Evolutionary conservation across 2,888 invertebrate genomes (phyloP), one percentile per base, ranked within the genome.

Genomic region (Terebella lapidaria): DNA sequence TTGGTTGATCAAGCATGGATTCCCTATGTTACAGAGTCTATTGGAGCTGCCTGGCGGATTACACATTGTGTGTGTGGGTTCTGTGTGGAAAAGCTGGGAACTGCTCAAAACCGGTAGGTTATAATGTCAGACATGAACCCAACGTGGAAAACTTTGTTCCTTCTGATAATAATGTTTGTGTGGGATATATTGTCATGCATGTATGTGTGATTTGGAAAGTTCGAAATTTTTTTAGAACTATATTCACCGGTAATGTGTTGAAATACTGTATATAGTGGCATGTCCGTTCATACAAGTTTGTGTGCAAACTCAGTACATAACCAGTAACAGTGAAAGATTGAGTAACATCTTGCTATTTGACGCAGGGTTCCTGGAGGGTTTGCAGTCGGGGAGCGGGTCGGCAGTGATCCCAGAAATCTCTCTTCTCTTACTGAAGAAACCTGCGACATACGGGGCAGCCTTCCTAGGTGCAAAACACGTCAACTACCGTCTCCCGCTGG

Each of bases 21-120:
- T n/a, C n/a, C n/a, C n/a, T n/a, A n/a, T n/a, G n/a, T 28, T 57
- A 22, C 73, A 86, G 81, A 84, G 84, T 61, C 77, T 88, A 54
- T 81, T 82, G 47, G 70, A 81, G 24, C 77, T 76, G 53, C 70
- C 79, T 1, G 86, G 85, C 24, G 89, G 88, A 0, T 73, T 93
- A 47, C 86, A 87, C 54, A 86, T 96, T 0, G 87, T 94, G 0
- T 95, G 94, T 76, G 92, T 95, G 0, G 96, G 96, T 0, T 94
- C 94, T 0, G 94, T 97, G 1, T 97, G 93, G 91, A 86, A 90
- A 65, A 94, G 94, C 75, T 97, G 94, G 94, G 82, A 87, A 2
- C 84, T 89, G 27, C 76, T 97, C 63, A 84, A 87, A 72, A 42
- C 61, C 59, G 68, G 68, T 68, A 0, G 3, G 53, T 56, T 4